Base-by-base conservation (phyloP, 2,113 vertebrate genomes). In the Colinus virginianus region DNA sequence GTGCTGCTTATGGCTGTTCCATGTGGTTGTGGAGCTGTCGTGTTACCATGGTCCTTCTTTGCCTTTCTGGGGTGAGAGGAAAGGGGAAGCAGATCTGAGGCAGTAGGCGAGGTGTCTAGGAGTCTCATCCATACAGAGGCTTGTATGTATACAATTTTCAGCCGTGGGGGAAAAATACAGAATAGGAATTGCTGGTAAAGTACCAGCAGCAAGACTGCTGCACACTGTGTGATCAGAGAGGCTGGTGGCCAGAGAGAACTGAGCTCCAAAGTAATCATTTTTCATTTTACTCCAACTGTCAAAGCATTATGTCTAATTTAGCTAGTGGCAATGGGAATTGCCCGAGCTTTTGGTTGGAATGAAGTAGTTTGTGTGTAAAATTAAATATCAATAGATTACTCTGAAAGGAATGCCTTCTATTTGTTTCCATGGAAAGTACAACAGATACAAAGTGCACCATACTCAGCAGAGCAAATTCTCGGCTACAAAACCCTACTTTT, bases 1-100 rank as follows among this genome's bases (percentile, higher is more conserved):
- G 25, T 40, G 42, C 58, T 58, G 48, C 48, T 30, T 43, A 0
- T 26, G 61, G 10, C 64, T 49, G 32, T 12, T 22, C 5, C 4
- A 59, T 23, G 34, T 8, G 30, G 46, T 71, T 66, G 11, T 66
- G 72, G 42, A 62, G 13, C 14, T 11, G 30, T 25, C 0, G 0
- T 42, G 45, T 42, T 59, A 36, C 40, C 6, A 0, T 4, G 18
- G 36, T 6, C 51, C 20, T 51, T 53, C 45, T 69, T 3, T 18
- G 49, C 18, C 42, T 28, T 62, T 19, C 30, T 64, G 36, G 8
- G 26, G 5, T 30, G 55, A 1, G 40, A 34, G 32, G 42, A 40
- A 45, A 40, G 15, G 1, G 1, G 5, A 36, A 55, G 15, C 8
- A 12, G 5, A 21, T 76, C 68, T 62, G 36, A 77, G 74, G 46